phyloP scores from a whole-genome alignment of 2,113 vertebrate genomes.

The Mobula hypostoma region DNA sequence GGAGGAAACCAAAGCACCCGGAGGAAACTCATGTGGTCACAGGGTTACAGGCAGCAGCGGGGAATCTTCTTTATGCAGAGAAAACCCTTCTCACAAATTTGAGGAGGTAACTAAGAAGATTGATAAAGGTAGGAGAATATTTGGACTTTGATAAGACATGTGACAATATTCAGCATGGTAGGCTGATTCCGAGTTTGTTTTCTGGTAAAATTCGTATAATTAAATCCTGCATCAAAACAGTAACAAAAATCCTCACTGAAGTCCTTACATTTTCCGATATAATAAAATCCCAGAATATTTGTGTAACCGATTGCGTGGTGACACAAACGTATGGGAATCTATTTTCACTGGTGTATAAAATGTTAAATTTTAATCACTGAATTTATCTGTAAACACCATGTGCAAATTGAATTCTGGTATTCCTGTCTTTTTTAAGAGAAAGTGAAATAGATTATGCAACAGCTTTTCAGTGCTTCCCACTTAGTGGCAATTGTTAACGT shows the following conservation, averaged over 20 bases:
- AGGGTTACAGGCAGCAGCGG: too few relatives aligned
- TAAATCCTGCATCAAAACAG: background rate
- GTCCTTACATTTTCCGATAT: background rate
- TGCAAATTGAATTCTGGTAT: background rate
- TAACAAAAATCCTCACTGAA: background rate
- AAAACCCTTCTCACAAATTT: too few relatives aligned
- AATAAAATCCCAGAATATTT: background rate
- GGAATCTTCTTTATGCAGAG: too few relatives aligned
- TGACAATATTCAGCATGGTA: too few relatives aligned
- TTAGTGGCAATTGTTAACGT: background rate
- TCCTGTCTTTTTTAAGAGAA: background rate
- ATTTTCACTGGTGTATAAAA: background rate
- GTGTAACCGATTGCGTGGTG: background rate
- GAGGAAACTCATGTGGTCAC: too few relatives aligned
- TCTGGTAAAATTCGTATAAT: background rate
- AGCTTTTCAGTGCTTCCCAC: background rate
- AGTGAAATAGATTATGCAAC: background rate
- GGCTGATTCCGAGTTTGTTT: too few relatives aligned
- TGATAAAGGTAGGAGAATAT: too few relatives aligned
- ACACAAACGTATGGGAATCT: background rate
- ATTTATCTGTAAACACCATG: background rate
- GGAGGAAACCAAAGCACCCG: too few relatives aligned
- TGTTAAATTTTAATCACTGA: background rate
- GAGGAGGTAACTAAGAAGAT: too few relatives aligned
- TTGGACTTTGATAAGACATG: too few relatives aligned